Evolutionary conservation across 2,113 vertebrate species (phyloP).

Genomic region (Hemicordylus capensis): DNA sequence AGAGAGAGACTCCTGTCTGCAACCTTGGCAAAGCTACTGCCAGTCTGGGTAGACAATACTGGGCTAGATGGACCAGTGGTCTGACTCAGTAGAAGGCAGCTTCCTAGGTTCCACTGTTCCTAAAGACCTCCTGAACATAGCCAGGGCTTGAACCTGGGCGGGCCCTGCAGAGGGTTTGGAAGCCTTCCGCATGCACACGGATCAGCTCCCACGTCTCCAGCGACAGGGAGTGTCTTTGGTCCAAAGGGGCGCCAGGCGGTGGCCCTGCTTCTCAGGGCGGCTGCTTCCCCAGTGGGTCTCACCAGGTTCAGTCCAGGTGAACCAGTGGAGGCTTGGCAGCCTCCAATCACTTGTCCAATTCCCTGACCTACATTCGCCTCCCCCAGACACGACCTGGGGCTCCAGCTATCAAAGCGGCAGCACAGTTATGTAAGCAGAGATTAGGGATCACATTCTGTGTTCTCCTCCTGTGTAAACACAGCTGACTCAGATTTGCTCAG

Average conservation of each 20-base stretch:
- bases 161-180: neutral
- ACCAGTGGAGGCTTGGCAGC: too few species aligned
- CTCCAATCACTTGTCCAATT: too few species aligned
- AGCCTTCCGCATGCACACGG: too few species aligned
- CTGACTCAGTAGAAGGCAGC: too few species aligned
- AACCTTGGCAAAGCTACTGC: too few species aligned
- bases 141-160: neutral
- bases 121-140: neutral
- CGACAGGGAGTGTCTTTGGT: neutral
- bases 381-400: neutral
- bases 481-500: slow-evolving; percentile 11
- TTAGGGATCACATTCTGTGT: neutral
- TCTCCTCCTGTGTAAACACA: slow-evolving; percentile 3
- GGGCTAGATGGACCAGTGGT: too few species aligned
- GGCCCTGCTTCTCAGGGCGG: neutral
- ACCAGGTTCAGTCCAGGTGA: neutral
- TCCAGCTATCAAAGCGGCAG: neutral
- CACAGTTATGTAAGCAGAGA: slow-evolving; percentile 15
- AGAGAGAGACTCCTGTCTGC: too few species aligned
- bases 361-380: neutral
- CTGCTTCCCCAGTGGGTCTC: neutral
- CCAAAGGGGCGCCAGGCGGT: neutral
- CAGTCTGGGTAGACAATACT: too few species aligned
- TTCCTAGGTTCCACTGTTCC: too few species aligned
- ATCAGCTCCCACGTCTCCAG: too few species aligned